Percentiles rank a stretch among this genome's conserved stretches.
Evolutionary conservation across 2,797 vertebrate species (phyloP).

Genomic region (Platyrinchus mystaceus): DNA sequence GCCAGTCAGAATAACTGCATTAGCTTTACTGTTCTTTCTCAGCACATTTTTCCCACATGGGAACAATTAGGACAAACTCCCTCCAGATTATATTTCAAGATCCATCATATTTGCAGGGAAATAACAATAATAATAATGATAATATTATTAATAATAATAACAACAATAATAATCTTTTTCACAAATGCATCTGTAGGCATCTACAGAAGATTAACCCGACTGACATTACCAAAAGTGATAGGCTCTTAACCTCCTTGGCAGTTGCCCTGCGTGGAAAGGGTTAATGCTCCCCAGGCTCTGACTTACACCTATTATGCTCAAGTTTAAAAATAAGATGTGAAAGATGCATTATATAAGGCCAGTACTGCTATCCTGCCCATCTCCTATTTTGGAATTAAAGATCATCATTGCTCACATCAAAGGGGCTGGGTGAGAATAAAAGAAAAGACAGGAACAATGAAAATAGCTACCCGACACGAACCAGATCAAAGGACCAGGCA

Average conservation of each 20-base stretch:
- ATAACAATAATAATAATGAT: constrained; percentile 24
- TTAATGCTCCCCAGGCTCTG: constrained; percentile 46
- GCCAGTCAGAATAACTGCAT: constrained; percentile 54
- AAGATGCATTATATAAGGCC: constrained; percentile 76
- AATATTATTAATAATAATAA: constrained; percentile 3
- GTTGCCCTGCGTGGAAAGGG: not conserved
- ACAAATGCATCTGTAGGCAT: not conserved
- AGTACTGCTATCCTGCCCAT: constrained; percentile 76
- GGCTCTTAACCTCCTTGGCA: not conserved
- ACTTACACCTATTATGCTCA: constrained; percentile 70
- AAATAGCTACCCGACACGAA: constrained; percentile 85
- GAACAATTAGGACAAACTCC: constrained; percentile 78
- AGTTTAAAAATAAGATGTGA: constrained; percentile 80
- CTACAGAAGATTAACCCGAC: constrained; percentile 7
- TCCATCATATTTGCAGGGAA: constrained; percentile 54
- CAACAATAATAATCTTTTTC: constrained; percentile 2
- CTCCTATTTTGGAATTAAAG: constrained; percentile 89
- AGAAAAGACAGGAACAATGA: constrained; percentile 83
- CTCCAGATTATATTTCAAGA: constrained; percentile 76
- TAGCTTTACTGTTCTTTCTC: constrained; percentile 67
- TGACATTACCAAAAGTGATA: not conserved
- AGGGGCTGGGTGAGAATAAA: constrained; percentile 80
- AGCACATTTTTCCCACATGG: constrained; percentile 72
- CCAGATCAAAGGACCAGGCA: constrained; percentile 90
- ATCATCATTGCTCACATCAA: constrained; percentile 89